These are phyloP conservation scores for Zaprionus capensis DNA, from an alignment of 1,140 invertebrate genomes.

Conservation along the genomic window DNA sequence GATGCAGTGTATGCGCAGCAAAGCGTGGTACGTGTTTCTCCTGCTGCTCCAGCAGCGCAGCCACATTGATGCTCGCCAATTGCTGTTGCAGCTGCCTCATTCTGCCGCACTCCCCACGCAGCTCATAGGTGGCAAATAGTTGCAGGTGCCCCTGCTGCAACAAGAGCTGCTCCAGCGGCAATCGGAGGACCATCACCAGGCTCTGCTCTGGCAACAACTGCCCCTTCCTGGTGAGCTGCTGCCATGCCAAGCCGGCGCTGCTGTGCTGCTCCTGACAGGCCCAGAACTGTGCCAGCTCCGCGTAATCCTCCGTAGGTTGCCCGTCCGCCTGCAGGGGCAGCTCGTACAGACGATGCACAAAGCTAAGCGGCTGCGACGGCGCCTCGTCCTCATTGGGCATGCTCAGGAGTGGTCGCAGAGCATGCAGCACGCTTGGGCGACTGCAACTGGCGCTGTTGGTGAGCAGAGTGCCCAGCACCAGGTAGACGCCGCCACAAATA, in stretches of 20 bases:
- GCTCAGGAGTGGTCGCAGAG: constrained; percentile 44
- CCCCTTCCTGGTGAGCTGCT: neutral
- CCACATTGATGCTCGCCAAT: constrained; percentile 48
- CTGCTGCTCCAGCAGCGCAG: constrained; percentile 27
- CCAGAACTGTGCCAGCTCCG: constrained; percentile 64
- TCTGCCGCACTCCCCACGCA: neutral
- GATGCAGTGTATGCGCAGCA: constrained; percentile 42
- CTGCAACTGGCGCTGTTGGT: constrained; percentile 44
- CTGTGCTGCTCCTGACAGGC: constrained; percentile 58
- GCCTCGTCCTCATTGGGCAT: neutral
- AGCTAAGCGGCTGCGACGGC: neutral
- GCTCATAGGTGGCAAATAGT: constrained; percentile 48
- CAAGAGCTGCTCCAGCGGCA: constrained; percentile 52
- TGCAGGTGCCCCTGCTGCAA: constrained; percentile 36
- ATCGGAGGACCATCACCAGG: constrained; percentile 48
- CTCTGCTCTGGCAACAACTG: constrained; percentile 56
- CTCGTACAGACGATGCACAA: constrained; percentile 59
- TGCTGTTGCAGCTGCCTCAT: constrained; percentile 54
- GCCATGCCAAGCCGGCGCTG: constrained; percentile 34
- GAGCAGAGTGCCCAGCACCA: constrained; percentile 55
- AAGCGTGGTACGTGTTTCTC: constrained; percentile 48
- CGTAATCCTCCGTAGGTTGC: constrained; percentile 57
- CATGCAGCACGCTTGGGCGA: constrained; percentile 35
- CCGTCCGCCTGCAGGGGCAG: constrained; percentile 50
- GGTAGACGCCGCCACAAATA: constrained; percentile 40